These are phyloP conservation scores for Scaptodrosophila lebanonensis DNA, from an alignment of 1,140 invertebrate genomes.

Conservation along the genomic window DNA sequence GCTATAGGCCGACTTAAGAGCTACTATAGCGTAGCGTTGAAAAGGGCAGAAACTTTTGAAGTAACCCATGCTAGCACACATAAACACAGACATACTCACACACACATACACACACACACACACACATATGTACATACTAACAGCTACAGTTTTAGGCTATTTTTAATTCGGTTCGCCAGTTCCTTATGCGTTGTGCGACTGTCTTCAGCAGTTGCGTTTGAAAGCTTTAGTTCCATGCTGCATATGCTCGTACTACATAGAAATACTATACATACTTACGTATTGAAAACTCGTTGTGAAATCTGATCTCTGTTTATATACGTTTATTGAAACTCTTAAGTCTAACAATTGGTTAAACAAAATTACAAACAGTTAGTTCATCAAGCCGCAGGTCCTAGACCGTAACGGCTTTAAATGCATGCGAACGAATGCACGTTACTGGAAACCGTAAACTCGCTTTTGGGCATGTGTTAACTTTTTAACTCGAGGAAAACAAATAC, in stretches of 20 bases:
- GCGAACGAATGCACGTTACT: constrained; percentile 29
- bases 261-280: background rate
- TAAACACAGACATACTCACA: constrained; percentile 13
- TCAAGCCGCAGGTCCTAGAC: background rate
- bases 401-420: constrained; percentile 49
- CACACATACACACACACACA: constrained; percentile 20
- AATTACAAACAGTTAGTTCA: too few relatives aligned
- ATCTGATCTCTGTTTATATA: background rate
- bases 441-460: too few relatives aligned
- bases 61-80: too few relatives aligned
- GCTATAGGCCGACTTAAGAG: too few relatives aligned
- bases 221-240: constrained; percentile 47
- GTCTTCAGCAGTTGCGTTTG: constrained; percentile 17
- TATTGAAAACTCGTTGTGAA: background rate
- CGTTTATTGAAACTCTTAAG: too few relatives aligned
- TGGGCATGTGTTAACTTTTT: constrained; percentile 47
- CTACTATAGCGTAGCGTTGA: too few relatives aligned
- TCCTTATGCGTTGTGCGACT: constrained; percentile 48
- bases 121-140: background rate
- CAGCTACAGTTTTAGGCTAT: constrained; percentile 21
- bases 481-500: constrained; percentile 19
- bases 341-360: too few relatives aligned
- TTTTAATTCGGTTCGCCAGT: constrained; percentile 56
- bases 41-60: too few relatives aligned
- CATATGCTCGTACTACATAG: too few relatives aligned